A percentile compares a stretch with the other conserved stretches of the same genome.
These are phyloP conservation scores for Hirtodrosophila confusa DNA, from an alignment of 2,888 invertebrate species.

Conservation along the genomic window DNA sequence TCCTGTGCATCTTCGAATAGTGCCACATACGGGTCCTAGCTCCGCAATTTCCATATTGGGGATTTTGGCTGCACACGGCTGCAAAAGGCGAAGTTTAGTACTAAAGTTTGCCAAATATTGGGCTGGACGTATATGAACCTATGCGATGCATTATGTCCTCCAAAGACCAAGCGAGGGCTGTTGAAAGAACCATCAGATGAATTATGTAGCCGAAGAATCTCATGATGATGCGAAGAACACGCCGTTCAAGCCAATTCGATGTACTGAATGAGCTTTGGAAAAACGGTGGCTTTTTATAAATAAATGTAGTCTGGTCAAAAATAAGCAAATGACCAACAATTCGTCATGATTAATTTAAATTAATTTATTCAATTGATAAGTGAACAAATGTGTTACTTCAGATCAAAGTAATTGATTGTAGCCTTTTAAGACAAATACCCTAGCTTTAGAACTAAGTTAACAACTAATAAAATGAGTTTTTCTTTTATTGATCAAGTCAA, in stretches of 20 bases:
- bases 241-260: neutral
- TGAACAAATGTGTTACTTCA: too few relatives aligned
- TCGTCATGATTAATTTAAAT: neutral
- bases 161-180: constrained; percentile 4
- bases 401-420: too few relatives aligned
- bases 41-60: constrained; percentile 2
- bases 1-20: neutral
- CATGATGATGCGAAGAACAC: neutral
- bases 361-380: too few relatives aligned
- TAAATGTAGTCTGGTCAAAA: too few relatives aligned
- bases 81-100: neutral
- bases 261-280: neutral
- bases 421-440: too few relatives aligned
- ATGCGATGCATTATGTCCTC: constrained; percentile 1
- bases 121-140: constrained; percentile 1
- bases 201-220: neutral
- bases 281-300: constrained; percentile 18
- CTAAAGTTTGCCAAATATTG: neutral
- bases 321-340: neutral
- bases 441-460: too few relatives aligned
- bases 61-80: constrained; percentile 22
- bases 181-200: neutral
- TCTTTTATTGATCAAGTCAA: too few relatives aligned
- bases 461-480: too few relatives aligned
- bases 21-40: constrained; percentile 21